Evolutionary conservation across 2,797 vertebrate genomes (phyloP).

Genomic region (Pterois miles): DNA sequence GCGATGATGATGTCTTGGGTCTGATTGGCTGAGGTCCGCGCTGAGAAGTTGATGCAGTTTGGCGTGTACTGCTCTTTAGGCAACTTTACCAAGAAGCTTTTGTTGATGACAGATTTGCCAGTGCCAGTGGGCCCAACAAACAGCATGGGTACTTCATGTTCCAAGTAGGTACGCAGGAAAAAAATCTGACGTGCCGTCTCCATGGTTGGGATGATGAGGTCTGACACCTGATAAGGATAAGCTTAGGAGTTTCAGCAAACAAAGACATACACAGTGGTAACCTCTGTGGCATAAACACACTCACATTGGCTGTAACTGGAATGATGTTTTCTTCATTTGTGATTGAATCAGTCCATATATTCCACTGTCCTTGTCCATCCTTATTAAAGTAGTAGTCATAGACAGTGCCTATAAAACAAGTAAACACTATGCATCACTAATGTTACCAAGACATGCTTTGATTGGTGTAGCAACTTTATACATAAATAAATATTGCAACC

Average conservation of each 20-base stretch:
- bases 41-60: conserved; percentile 93
- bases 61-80: conserved; percentile 88
- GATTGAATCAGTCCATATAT: conserved; percentile 89
- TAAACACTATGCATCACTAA: neutral
- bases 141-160: conserved; percentile 86
- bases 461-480: neutral
- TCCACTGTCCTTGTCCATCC: conserved; percentile 87
- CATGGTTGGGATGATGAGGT: conserved; percentile 92
- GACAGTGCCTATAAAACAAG: conserved; percentile 84
- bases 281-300: conserved; percentile 25
- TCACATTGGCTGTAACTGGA: conserved; percentile 84
- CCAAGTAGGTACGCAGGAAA: conserved; percentile 89
- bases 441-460: neutral
- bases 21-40: conserved; percentile 92
- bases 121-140: conserved; percentile 95
- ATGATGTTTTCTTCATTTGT: conserved; percentile 86
- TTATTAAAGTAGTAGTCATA: conserved; percentile 95
- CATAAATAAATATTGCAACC: conserved; percentile 72
- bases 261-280: neutral
- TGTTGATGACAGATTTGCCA: conserved; percentile 92
- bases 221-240: conserved; percentile 84
- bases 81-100: conserved; percentile 89
- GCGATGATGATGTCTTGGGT: conserved; percentile 95
- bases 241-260: neutral
- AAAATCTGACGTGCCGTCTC: conserved; percentile 92